phyloP scores from a whole-genome alignment of 1,140 invertebrate species.

The Drosophila bipectinata region DNA sequence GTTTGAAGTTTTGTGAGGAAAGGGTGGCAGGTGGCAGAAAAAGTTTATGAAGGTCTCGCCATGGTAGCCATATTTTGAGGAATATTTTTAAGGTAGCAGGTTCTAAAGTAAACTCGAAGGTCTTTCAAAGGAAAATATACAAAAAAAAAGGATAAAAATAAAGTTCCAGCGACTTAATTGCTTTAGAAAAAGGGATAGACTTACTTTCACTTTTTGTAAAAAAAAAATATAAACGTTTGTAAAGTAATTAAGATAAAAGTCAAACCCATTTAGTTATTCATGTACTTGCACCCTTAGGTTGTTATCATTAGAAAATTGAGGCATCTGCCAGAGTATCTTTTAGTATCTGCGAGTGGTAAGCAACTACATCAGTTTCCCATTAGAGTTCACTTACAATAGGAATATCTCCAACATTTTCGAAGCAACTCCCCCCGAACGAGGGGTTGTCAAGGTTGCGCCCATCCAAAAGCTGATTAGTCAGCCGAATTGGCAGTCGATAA shows the following conservation, averaged over 20 bases:
- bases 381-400: constrained; percentile 18
- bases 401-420: too few relatives aligned
- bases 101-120: background rate
- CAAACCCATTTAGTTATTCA: background rate
- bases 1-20: constrained; percentile 24
- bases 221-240: background rate
- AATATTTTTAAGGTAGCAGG: constrained; percentile 12
- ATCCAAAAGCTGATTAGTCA: constrained; percentile 46
- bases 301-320: background rate
- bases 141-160: background rate
- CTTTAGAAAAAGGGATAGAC: constrained; percentile 1
- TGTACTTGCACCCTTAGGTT: background rate
- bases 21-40: background rate
- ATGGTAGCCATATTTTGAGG: constrained; percentile 8
- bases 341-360: constrained; percentile 22
- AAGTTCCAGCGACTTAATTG: background rate
- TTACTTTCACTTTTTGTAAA: background rate
- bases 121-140: background rate
- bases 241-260: background rate
- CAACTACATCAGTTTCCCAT: constrained; percentile 34
- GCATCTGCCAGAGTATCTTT: constrained; percentile 7
- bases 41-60: constrained; percentile 8
- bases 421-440: background rate
- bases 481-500: constrained; percentile 45
- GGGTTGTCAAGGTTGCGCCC: constrained; percentile 44